These are phyloP conservation scores for Thereuonema tuberculata DNA, from an alignment of 1,140 invertebrate species.

Conservation along the genomic window DNA sequence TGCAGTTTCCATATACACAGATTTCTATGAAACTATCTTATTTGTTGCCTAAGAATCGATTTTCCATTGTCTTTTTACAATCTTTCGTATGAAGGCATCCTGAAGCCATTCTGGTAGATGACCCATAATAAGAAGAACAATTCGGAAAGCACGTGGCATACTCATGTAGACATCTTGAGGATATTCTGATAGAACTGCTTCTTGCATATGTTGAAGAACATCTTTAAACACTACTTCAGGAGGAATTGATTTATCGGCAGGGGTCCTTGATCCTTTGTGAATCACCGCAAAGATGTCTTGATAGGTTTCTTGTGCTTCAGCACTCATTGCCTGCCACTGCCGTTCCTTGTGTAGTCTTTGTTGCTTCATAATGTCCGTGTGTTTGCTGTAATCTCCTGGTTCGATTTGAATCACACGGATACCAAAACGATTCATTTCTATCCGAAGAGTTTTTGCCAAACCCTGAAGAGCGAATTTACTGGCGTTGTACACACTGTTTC, in stretches of 20 bases:
- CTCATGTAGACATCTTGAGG: background rate
- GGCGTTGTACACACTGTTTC: constrained; percentile 25
- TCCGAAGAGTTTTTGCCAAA: constrained; percentile 25
- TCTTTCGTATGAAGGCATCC: background rate
- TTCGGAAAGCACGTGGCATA: background rate
- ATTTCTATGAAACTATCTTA: too few species aligned
- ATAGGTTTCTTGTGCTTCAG: constrained; percentile 10
- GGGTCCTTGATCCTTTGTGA: background rate
- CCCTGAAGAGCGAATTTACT: constrained; percentile 29
- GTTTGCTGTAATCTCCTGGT: constrained; percentile 30
- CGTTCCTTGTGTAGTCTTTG: constrained; percentile 13
- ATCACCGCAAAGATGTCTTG: constrained; percentile 15
- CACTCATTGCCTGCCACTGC: constrained; percentile 19
- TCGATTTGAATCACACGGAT: constrained; percentile 27
- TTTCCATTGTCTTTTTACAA: background rate
- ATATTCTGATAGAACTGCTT: background rate
- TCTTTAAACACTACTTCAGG: background rate
- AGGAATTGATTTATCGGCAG: background rate
- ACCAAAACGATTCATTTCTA: constrained; percentile 28
- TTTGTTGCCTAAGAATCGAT: too few species aligned
- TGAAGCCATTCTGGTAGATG: background rate
- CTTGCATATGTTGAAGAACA: background rate
- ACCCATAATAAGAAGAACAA: background rate
- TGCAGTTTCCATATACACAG: too few species aligned
- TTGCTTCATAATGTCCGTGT: constrained; percentile 24